A percentile compares a stretch with the other conserved stretches of the same genome.
phyloP scores from a whole-genome alignment of 2,888 invertebrate species.

The Parnassius smintheus region DNA sequence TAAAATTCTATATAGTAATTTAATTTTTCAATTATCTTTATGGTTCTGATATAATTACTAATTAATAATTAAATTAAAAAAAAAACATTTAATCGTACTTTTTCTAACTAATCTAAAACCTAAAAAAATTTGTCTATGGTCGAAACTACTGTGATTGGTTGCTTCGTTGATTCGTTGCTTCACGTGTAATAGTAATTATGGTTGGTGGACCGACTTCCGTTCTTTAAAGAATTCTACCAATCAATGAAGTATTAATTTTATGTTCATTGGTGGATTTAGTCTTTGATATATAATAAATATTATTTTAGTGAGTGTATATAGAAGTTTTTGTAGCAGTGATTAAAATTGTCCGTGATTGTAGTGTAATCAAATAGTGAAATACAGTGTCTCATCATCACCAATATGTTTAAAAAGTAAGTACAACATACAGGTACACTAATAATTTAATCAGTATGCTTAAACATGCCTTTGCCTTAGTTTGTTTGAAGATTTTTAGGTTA shows the following conservation, averaged over 20 bases:
- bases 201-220: conserved; percentile 5
- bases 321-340: conserved; percentile 21
- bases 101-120: background rate
- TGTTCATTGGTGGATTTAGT: conserved; percentile 28
- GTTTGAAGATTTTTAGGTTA: conserved; percentile 44
- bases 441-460: background rate
- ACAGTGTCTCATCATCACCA: conserved; percentile 30
- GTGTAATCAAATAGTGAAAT: conserved; percentile 24
- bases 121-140: too few relatives aligned
- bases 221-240: conserved; percentile 18
- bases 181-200: background rate
- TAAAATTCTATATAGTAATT: too few relatives aligned
- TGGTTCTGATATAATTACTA: background rate
- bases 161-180: too few relatives aligned
- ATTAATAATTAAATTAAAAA: conserved; percentile 2
- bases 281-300: conserved; percentile 7
- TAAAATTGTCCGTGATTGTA: conserved; percentile 26
- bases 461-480: background rate
- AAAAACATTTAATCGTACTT: background rate
- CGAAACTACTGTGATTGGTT: too few relatives aligned
- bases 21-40: too few relatives aligned
- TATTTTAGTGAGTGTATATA: conserved; percentile 35
- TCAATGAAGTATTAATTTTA: background rate
- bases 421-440: conserved; percentile 43
- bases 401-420: conserved; percentile 79